These are phyloP conservation scores for Pemphigus obesinymphae DNA, from an alignment of 1,140 invertebrate species.

Conservation along the genomic window DNA sequence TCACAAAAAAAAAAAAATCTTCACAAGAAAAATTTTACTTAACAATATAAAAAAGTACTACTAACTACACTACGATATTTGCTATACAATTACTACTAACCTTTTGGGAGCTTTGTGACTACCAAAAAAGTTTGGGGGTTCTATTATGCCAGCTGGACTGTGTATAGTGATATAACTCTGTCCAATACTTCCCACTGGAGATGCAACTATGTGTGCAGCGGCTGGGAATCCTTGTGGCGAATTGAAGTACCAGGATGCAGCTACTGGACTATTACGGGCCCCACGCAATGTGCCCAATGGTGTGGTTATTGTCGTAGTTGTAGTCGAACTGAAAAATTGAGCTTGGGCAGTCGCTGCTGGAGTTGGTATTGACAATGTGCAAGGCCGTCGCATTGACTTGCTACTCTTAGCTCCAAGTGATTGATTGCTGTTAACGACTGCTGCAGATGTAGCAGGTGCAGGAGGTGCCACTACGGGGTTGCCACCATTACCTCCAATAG, in stretches of 20 bases:
- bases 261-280: conserved; percentile 52
- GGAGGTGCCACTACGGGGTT: not conserved
- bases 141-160: conserved; percentile 28
- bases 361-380: conserved; percentile 10
- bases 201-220: conserved; percentile 42
- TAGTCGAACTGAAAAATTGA: conserved; percentile 7
- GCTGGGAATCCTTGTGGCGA: conserved; percentile 49
- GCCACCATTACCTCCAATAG: conserved; percentile 61
- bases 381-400: conserved; percentile 21
- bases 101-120: conserved; percentile 32
- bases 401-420: conserved; percentile 54
- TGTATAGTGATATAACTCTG: conserved; percentile 55
- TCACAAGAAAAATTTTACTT: no score
- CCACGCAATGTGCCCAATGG: conserved; percentile 45
- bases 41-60: not conserved
- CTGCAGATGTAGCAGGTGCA: conserved; percentile 17
- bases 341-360: conserved; percentile 19
- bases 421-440: conserved; percentile 54
- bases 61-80: not conserved
- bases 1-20: no score
- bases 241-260: conserved; percentile 55
- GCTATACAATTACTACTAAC: not conserved
- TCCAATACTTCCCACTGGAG: conserved; percentile 45
- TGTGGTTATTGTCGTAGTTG: conserved; percentile 5
- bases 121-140: conserved; percentile 27